Percentiles rank a stretch among this genome's conserved stretches.
Conservation (phyloP, 1,140 invertebrate genomes). For the Drosophila rhopaloa region DNA sequence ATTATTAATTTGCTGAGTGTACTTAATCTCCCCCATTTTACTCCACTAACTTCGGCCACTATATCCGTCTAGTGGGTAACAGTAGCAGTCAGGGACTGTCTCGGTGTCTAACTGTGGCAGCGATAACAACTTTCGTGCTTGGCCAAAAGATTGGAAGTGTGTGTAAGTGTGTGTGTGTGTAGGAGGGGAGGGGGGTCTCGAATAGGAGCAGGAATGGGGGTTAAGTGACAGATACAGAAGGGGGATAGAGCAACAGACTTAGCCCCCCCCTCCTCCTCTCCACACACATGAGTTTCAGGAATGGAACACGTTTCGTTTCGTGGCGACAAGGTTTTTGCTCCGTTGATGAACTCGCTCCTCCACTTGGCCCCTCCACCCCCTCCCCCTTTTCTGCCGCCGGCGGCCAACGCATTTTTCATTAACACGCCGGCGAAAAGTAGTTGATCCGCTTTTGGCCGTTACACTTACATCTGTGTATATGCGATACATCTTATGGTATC, state of each 20-base stretch:
- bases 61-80: conserved; percentile 38
- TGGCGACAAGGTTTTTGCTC: conserved; percentile 72
- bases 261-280: not conserved
- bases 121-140: conserved; percentile 72
- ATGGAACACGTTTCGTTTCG: conserved; percentile 61
- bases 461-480: conserved; percentile 41
- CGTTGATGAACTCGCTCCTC: conserved; percentile 68
- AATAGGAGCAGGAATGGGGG: not conserved
- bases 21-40: conserved; percentile 7
- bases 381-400: conserved; percentile 13
- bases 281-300: conserved; percentile 5
- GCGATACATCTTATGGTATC: conserved; percentile 51
- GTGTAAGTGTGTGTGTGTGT: not conserved
- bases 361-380: not conserved
- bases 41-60: conserved; percentile 12
- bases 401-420: conserved; percentile 76
- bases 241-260: conserved; percentile 19
- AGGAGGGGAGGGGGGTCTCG: not conserved
- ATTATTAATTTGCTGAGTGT: not conserved
- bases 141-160: conserved; percentile 11
- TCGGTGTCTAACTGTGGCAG: conserved; percentile 63
- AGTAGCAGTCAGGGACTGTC: conserved; percentile 53
- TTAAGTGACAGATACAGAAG: not conserved
- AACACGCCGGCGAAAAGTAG: conserved; percentile 62
- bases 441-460: conserved; percentile 74